phyloP scores from a whole-genome alignment of 1,140 invertebrate genomes.

The Zophobas morio region DNA sequence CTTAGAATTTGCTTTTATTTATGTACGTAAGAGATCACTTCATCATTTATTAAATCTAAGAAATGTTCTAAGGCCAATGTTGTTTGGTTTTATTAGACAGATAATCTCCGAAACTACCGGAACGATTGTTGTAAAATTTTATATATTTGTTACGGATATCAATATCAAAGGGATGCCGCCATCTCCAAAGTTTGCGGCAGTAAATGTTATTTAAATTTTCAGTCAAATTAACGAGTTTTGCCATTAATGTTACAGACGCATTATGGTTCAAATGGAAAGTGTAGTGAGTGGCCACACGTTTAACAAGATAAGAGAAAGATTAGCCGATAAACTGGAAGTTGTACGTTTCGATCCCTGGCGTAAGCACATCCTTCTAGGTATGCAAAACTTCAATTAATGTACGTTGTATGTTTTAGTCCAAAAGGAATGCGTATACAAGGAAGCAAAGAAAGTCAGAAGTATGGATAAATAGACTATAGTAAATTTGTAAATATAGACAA shows the following conservation, averaged over 20 bases:
- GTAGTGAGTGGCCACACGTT: slow-evolving; percentile 81
- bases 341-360: slow-evolving; percentile 83
- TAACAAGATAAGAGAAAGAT: slow-evolving; percentile 76
- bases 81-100: too few species aligned
- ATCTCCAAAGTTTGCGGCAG: too few species aligned
- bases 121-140: too few species aligned
- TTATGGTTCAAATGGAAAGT: slow-evolving; percentile 86
- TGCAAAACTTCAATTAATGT: slow-evolving; percentile 38
- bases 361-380: slow-evolving; percentile 69
- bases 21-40: too few species aligned
- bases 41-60: too few species aligned
- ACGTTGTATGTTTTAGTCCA: slow-evolving; percentile 70
- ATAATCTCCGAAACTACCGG: too few species aligned
- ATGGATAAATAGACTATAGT: slow-evolving; percentile 57
- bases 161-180: too few species aligned
- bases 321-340: slow-evolving; percentile 84
- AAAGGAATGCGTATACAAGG: slow-evolving; percentile 74
- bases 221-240: too few species aligned
- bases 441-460: slow-evolving; percentile 78
- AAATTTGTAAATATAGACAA: slow-evolving; percentile 4
- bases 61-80: too few species aligned
- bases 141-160: too few species aligned
- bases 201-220: too few species aligned
- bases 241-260: slow-evolving; percentile 70
- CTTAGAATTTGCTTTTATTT: too few species aligned